Base-by-base conservation (phyloP, 2,113 vertebrate genomes). In the Onychostruthus taczanowskii region DNA sequence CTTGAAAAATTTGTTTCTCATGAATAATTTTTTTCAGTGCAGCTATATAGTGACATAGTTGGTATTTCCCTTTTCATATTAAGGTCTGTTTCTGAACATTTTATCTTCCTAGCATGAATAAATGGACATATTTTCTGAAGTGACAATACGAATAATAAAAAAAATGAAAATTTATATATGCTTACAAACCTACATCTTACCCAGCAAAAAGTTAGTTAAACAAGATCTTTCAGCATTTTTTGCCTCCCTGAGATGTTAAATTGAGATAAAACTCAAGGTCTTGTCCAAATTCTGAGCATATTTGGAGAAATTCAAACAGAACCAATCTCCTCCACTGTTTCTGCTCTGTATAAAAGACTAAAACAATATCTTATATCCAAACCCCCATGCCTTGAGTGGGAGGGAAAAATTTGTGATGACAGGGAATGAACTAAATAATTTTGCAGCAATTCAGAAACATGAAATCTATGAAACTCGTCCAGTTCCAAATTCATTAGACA, bases 401-500 rank as follows among this genome's bases (percentile, higher is more conserved):
- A 53, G 39, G 28, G 46, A 90, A 95, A 95, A 81, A 83, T 15
- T 39, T 43, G 16, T 69, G 47, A 87, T 95, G 10, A 41, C 35
- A 68, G 77, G 52, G 82, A 97, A 96, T 66, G 58, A 97, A 88
- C 39, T 52, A 72, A 82, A 84, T 95, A 91, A 95, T 89, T 96
- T 96, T 97, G 86, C 67, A 96, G 50, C 84, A 95, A 97, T 97
- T 93, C 94, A 96, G 90, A 97, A 97, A 97, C 73, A 93, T 93
- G 39, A 41, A 95, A 96, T 96, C 86, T 95, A 64, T 97, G 96
- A 41, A 41, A 41, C 39, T 4, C 37, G 37, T 97, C 96, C 96
- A 97, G 95, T 94, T 98, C 91, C 84, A 58, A 93, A 95, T 96
- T 97, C 96, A 95, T 90, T 95, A 97, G 96, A 88, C 89, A 95